A percentile compares a stretch with the other conserved stretches of the same genome.
These are phyloP conservation scores for Ptilorrhoa leucosticta DNA, from an alignment of 2,113 vertebrate species.

Conservation along the genomic window DNA sequence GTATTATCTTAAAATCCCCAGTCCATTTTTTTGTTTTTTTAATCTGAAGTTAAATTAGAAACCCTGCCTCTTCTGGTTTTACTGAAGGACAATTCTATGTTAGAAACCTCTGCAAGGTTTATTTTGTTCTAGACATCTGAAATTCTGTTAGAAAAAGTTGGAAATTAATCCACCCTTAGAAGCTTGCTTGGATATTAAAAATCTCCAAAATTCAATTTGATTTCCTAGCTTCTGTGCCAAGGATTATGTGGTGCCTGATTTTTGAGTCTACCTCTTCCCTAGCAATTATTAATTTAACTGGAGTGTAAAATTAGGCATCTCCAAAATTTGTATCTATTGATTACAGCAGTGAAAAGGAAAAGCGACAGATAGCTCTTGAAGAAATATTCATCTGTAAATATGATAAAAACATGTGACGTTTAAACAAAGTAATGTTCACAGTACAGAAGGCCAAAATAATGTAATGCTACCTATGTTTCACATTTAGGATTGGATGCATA, in stretches of 20 bases:
- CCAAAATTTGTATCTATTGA: not conserved
- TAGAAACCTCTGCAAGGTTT: not conserved
- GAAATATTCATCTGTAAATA: not conserved
- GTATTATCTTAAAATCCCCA: not conserved
- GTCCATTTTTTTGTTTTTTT: not conserved
- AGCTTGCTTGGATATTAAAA: not conserved
- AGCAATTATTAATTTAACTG: conserved; percentile 23
- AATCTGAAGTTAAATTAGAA: not conserved
- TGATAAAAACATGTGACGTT: not conserved
- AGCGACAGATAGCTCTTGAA: not conserved
- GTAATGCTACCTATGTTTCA: not conserved
- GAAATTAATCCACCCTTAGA: not conserved
- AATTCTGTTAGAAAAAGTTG: not conserved
- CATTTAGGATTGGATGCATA: not conserved
- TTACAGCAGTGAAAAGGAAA: not conserved
- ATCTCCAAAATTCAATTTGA: not conserved
- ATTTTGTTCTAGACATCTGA: not conserved
- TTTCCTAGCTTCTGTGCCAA: not conserved
- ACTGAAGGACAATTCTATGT: not conserved
- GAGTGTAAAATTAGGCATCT: conserved; percentile 8
- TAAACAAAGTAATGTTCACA: not conserved
- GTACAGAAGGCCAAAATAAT: not conserved
- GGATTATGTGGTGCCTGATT: not conserved
- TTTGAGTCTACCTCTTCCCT: not conserved
- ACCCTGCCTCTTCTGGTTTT: not conserved